These are phyloP conservation scores for Passer montanus DNA, from an alignment of 2,113 vertebrate species.

Conservation along the genomic window DNA sequence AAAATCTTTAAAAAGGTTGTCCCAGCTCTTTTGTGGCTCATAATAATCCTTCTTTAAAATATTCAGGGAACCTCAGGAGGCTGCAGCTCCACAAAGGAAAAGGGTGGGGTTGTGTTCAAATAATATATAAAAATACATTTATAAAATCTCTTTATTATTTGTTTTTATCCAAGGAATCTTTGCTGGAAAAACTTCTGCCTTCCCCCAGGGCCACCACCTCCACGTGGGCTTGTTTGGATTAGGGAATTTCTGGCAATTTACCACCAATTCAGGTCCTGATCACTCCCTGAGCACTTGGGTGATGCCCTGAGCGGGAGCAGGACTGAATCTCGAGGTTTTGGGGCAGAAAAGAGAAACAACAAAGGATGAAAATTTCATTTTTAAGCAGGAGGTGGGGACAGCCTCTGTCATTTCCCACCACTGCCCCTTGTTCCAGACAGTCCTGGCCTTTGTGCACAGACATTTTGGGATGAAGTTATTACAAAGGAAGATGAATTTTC, in stretches of 20 bases:
- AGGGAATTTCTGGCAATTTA: neutral
- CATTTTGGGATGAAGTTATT: neutral
- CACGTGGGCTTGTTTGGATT: neutral
- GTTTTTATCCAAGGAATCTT: neutral
- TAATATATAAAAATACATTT: too few relatives aligned
- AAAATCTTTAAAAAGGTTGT: neutral
- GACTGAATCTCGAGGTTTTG: neutral
- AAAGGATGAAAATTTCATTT: neutral
- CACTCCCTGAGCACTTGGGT: neutral
- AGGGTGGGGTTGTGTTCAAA: neutral
- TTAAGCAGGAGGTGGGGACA: neutral
- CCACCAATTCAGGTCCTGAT: neutral
- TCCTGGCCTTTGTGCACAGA: neutral
- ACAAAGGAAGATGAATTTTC: slow-evolving; percentile 39
- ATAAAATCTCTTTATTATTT: neutral
- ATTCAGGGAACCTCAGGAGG: slow-evolving; percentile 1
- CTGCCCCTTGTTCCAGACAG: neutral
- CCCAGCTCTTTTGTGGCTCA: neutral
- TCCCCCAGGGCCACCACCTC: neutral
- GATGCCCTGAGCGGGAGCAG: neutral
- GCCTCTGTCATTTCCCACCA: neutral
- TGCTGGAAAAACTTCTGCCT: neutral
- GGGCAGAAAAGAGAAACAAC: neutral
- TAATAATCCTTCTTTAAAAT: neutral
- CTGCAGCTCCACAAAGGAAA: neutral